phyloP scores from a whole-genome alignment of 2,888 invertebrate species.

The Agonopterix heracliana region DNA sequence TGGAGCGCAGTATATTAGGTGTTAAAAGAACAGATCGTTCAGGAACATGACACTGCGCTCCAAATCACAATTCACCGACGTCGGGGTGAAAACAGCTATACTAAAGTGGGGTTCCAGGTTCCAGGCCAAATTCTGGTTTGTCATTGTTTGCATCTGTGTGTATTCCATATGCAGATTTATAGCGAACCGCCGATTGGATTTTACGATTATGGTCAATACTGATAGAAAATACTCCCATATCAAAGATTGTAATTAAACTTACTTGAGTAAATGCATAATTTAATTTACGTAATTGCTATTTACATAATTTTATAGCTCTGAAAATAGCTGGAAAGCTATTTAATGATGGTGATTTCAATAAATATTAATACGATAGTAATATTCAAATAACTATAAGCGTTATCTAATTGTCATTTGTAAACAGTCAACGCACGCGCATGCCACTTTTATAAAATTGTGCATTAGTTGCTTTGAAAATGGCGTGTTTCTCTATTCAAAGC shows the following conservation, averaged over 20 bases:
- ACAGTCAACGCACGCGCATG: neutral
- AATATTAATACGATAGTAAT: too few relatives aligned
- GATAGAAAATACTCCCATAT: slow-evolving; percentile 41
- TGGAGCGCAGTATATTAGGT: too few relatives aligned
- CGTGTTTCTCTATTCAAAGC: slow-evolving; percentile 34
- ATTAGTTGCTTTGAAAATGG: neutral
- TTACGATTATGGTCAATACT: slow-evolving; percentile 60
- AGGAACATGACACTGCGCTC: too few relatives aligned
- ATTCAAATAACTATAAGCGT: too few relatives aligned
- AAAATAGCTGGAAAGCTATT: neutral
- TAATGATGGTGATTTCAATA: too few relatives aligned
- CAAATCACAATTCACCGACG: too few relatives aligned
- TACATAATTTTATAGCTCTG: neutral
- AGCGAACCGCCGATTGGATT: slow-evolving; percentile 48
- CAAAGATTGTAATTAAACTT: slow-evolving; percentile 48
- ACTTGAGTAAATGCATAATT: neutral
- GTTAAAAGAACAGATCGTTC: too few relatives aligned
- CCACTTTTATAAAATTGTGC: neutral
- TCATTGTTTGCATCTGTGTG: too few relatives aligned
- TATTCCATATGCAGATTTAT: neutral
- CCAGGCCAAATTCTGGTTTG: too few relatives aligned
- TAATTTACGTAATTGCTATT: neutral
- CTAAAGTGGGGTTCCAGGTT: too few relatives aligned
- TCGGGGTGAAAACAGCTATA: too few relatives aligned
- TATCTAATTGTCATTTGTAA: neutral